phyloP scores from a whole-genome alignment of 2,888 invertebrate genomes.

The Lypha dubia region DNA sequence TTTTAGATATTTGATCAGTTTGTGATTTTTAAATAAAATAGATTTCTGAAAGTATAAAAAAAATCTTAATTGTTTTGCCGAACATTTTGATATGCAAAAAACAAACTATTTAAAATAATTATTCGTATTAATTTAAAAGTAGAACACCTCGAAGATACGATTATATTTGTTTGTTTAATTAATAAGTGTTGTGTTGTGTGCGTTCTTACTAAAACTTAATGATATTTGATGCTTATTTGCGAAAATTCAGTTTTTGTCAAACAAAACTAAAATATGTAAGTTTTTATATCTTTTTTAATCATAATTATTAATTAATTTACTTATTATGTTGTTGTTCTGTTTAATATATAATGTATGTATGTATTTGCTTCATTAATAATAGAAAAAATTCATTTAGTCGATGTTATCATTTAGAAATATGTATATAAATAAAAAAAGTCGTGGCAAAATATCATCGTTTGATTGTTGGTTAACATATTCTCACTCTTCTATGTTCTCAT shows the following conservation, averaged over 20 bases:
- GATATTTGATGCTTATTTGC: slow-evolving; percentile 56
- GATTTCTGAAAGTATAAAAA: neutral
- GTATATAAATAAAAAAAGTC: slow-evolving; percentile 43
- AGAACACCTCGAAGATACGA: slow-evolving; percentile 5
- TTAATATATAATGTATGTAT: slow-evolving; percentile 35
- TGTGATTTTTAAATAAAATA: neutral
- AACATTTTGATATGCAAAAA: neutral
- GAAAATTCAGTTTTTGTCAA: slow-evolving; percentile 57
- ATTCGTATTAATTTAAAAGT: slow-evolving; percentile 4
- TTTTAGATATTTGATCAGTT: neutral
- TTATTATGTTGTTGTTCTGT: slow-evolving; percentile 51
- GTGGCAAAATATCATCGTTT: slow-evolving; percentile 64
- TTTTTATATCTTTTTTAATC: slow-evolving; percentile 40
- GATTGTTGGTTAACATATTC: slow-evolving; percentile 70
- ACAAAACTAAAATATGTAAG: slow-evolving; percentile 50
- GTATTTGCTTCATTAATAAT: slow-evolving; percentile 63
- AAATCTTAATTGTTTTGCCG: neutral
- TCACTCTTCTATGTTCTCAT: slow-evolving; percentile 69
- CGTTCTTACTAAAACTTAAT: slow-evolving; percentile 58
- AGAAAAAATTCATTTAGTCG: slow-evolving; percentile 71
- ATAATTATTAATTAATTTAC: slow-evolving; percentile 52
- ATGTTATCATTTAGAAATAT: slow-evolving; percentile 66
- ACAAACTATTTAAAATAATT: neutral
- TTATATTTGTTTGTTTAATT: slow-evolving; percentile 39
- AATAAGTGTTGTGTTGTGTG: slow-evolving; percentile 59